Base-by-base conservation (phyloP, 1,140 invertebrate genomes). In the Ephestia elutella region DNA sequence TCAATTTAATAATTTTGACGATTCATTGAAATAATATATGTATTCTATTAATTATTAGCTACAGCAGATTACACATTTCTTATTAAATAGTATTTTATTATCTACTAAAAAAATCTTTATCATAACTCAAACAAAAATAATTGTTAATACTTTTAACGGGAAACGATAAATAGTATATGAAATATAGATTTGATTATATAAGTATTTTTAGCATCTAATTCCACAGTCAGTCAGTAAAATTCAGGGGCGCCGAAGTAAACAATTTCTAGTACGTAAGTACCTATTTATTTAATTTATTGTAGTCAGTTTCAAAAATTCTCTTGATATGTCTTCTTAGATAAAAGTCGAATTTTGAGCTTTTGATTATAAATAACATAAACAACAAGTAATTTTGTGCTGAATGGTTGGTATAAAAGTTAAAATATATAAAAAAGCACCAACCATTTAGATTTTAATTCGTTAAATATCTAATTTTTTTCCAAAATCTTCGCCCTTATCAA, bases 291-390 rank as follows among this genome's bases (percentile, higher is more conserved):
- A 35, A 11, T 35, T 35, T 35, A 35, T 35, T 35, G 32, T 11
- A 11, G 32, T 35, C 8, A 11, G 32, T 35, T 35, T 13, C 1
- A 15, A 44, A 76, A 73, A 73, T 74, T 78, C 75, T 53, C 70
- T 56, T 73, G 77, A 82, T 80, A 82, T 80, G 78, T 81, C 73
- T 72, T 59, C 11, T 20, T 49, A 19, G 48, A 18, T 49, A 49
- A 44, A 57, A 49, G 32, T 38, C 49, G 25, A 54, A 61, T 17
- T 56, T 56, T 51, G 35, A 60, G 38, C 49, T 30, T 28, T 30
- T 35, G 13, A 51, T 25, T 53, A 21, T 25, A 53, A 53, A 53
- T n/a, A 53, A 20, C 8, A 32, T 32, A 32, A 50, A 50, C 20
- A 50, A 50, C 8, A 20, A 50, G 0, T 50, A 50, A 50, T 50